These are phyloP conservation scores for Bombus soroeensis DNA, from an alignment of 1,140 invertebrate species.

Conservation along the genomic window DNA sequence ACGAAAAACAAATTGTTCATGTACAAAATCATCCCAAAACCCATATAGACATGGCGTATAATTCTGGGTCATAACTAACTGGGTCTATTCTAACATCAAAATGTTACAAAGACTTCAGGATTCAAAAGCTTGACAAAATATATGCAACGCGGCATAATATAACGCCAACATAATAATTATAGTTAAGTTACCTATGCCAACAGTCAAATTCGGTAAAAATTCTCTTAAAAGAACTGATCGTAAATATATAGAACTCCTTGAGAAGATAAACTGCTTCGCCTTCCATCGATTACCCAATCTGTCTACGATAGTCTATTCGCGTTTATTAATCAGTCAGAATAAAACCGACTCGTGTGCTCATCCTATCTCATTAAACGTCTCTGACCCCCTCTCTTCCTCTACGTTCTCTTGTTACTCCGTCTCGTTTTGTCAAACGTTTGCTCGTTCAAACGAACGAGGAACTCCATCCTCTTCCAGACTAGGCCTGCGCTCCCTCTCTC, in stretches of 20 bases:
- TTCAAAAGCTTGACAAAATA: too few species aligned
- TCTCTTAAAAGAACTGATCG: background rate
- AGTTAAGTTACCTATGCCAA: too few species aligned
- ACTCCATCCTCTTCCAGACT: background rate
- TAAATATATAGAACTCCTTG: too few species aligned
- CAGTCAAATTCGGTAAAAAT: background rate
- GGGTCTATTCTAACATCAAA: background rate
- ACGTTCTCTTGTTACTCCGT: background rate
- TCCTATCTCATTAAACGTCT: conserved; percentile 11
- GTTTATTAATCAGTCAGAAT: conserved; percentile 19
- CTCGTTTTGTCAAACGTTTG: background rate
- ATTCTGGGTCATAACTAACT: too few species aligned
- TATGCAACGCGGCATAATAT: too few species aligned
- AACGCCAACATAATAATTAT: too few species aligned
- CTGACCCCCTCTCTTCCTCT: background rate
- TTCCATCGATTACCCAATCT: background rate
- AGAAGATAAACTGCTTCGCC: background rate
- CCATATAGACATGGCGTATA: background rate
- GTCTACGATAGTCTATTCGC: background rate
- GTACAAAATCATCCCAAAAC: background rate
- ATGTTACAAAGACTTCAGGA: background rate
- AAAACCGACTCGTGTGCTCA: background rate
- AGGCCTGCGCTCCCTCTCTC: conserved; percentile 12
- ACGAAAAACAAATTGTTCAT: background rate
- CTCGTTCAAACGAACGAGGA: background rate